Conservation (phyloP, 2,888 invertebrate species). For the Biston stratarius region DNA sequence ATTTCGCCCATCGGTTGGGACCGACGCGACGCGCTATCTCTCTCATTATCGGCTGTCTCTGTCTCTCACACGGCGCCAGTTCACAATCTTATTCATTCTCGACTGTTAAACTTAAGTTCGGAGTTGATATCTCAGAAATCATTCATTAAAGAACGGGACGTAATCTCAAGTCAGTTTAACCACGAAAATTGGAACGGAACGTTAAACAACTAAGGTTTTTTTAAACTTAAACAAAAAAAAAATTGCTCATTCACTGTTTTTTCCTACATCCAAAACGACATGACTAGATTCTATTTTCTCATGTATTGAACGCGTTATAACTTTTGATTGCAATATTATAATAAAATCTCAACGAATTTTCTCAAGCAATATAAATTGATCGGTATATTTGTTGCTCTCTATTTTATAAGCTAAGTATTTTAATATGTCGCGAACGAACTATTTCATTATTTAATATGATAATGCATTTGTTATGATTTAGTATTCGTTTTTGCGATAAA, state of each 20-base stretch:
- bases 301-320: slow-evolving; percentile 60
- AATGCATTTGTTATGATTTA: not conserved
- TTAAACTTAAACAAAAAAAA: slow-evolving; percentile 35
- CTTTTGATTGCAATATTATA: slow-evolving; percentile 52
- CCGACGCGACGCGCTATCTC: slow-evolving; percentile 58
- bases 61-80: slow-evolving; percentile 71
- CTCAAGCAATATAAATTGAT: slow-evolving; percentile 73
- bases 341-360: slow-evolving; percentile 71
- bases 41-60: slow-evolving; percentile 77
- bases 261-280: slow-evolving; percentile 76
- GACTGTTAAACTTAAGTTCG: slow-evolving; percentile 62
- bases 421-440: slow-evolving; percentile 16
- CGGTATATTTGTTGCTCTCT: slow-evolving; percentile 57
- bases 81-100: slow-evolving; percentile 72
- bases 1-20: slow-evolving; percentile 58
- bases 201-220: slow-evolving; percentile 46
- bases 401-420: slow-evolving; percentile 48
- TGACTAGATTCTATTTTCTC: slow-evolving; percentile 61
- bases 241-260: slow-evolving; percentile 64
- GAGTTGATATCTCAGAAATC: slow-evolving; percentile 51
- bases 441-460: not conserved
- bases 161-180: slow-evolving; percentile 21
- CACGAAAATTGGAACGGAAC: slow-evolving; percentile 40
- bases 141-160: slow-evolving; percentile 44
- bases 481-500: not conserved